These are phyloP conservation scores for Discoglossus pictus DNA, from an alignment of 2,797 vertebrate genomes.

Conservation along the genomic window DNA sequence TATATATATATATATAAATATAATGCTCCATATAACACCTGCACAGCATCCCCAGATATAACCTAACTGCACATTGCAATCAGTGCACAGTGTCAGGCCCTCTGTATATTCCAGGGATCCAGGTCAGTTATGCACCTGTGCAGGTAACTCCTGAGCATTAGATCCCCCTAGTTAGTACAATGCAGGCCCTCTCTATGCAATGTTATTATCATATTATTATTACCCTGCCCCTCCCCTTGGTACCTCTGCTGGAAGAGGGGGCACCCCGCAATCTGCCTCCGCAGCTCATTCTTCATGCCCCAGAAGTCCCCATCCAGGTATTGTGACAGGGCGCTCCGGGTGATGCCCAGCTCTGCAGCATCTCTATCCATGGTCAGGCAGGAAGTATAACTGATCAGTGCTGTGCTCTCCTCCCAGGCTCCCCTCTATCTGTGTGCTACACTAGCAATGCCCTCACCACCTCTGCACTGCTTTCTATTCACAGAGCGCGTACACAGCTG, in stretches of 20 bases:
- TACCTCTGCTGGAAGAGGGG: slow-evolving; percentile 64
- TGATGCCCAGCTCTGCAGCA: not conserved
- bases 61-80: too few relatives aligned
- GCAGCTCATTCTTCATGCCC: slow-evolving; percentile 58
- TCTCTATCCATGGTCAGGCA: slow-evolving; percentile 23
- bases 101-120: too few relatives aligned
- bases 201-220: too few relatives aligned
- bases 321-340: slow-evolving; percentile 53
- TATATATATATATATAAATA: too few relatives aligned
- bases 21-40: too few relatives aligned
- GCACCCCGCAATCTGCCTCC: slow-evolving; percentile 56
- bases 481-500: not conserved
- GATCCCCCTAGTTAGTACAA: too few relatives aligned
- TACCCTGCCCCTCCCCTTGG: not conserved
- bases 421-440: not conserved
- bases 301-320: slow-evolving; percentile 66
- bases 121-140: too few relatives aligned
- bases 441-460: not conserved
- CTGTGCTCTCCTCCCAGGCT: not conserved
- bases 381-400: not conserved
- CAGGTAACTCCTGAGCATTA: too few relatives aligned
- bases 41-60: too few relatives aligned
- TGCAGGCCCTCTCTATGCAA: too few relatives aligned
- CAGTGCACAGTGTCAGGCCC: too few relatives aligned
- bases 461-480: not conserved